These are phyloP conservation scores for Castor canadensis DNA, from an alignment of 2,113 vertebrate genomes.

Conservation along the genomic window DNA sequence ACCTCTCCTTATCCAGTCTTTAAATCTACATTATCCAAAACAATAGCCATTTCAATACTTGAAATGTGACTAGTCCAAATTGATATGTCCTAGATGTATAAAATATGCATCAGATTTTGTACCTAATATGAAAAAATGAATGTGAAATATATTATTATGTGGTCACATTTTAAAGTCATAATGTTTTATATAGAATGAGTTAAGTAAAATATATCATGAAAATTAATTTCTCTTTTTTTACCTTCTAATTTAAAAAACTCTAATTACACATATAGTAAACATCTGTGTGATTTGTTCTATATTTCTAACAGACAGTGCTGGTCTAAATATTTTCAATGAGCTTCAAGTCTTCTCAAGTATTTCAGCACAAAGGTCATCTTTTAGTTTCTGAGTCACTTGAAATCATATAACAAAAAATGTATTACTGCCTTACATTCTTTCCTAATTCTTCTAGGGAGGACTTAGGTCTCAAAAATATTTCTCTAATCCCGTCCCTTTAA, in stretches of 20 bases:
- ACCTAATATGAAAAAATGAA: neutral
- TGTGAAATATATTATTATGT: neutral
- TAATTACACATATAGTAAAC: neutral
- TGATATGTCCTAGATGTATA: neutral
- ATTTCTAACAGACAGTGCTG: neutral
- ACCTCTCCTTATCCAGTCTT: neutral
- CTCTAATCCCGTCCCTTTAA: neutral
- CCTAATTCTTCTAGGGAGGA: neutral
- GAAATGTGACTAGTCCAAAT: neutral
- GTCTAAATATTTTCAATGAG: neutral
- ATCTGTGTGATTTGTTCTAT: neutral
- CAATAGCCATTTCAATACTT: neutral
- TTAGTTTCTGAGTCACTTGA: neutral
- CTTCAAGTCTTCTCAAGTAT: neutral
- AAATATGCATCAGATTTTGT: neutral
- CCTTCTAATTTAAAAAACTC: neutral
- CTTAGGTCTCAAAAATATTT: neutral
- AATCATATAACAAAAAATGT: neutral
- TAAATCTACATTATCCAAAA: neutral
- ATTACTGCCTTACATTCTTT: neutral
- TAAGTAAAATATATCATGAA: neutral
- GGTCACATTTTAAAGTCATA: neutral
- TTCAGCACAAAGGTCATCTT: neutral
- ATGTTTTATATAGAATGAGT: neutral
- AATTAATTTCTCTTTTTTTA: neutral